Evolutionary conservation across 2,888 invertebrate species (phyloP).

Genomic region (Xestia sexstrigata): DNA sequence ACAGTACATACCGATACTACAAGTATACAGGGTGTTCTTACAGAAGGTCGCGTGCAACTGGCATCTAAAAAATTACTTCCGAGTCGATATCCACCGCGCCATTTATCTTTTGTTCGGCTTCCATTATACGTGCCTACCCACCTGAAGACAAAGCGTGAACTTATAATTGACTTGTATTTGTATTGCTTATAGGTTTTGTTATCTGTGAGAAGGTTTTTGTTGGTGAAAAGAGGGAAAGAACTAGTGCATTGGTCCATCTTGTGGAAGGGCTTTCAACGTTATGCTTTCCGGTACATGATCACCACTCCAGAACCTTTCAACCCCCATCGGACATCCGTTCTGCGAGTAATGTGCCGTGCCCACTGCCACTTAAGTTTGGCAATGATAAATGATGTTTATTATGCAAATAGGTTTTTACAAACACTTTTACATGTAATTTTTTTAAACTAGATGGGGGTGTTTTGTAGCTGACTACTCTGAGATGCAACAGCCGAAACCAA

Average conservation of each 20-base stretch:
- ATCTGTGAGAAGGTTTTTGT: background rate
- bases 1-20: background rate
- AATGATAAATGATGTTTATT: too few relatives aligned
- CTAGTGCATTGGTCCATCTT: background rate
- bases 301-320: background rate
- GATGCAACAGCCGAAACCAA: too few relatives aligned
- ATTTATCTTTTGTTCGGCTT: slow-evolving; percentile 50
- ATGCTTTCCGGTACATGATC: background rate
- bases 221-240: background rate
- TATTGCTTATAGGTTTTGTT: slow-evolving; percentile 18
- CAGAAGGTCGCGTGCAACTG: slow-evolving; percentile 41
- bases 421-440: too few relatives aligned
- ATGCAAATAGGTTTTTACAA: too few relatives aligned
- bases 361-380: background rate
- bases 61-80: slow-evolving; percentile 55
- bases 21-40: background rate
- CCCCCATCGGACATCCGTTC: background rate
- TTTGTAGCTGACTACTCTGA: too few relatives aligned
- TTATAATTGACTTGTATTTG: slow-evolving; percentile 41
- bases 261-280: background rate
- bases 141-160: slow-evolving; percentile 39
- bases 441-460: too few relatives aligned
- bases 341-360: background rate
- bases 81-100: slow-evolving; percentile 24
- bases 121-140: slow-evolving; percentile 28